Evolutionary conservation across 2,888 invertebrate species (phyloP).

Genomic region (Troides oblongomaculatus): DNA sequence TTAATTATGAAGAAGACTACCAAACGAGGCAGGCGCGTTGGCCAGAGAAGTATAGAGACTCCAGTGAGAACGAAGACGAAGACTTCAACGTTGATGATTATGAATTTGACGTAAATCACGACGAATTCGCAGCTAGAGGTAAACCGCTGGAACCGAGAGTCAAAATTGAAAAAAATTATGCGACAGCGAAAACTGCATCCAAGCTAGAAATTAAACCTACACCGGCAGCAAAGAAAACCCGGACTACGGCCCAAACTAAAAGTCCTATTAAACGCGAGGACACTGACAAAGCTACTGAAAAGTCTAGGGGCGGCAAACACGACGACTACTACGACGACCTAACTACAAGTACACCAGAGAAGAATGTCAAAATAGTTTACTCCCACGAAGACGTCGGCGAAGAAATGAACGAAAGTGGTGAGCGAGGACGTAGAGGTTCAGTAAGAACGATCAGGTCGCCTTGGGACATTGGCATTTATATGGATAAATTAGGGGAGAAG

Average conservation of each 20-base stretch:
- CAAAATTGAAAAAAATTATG: conserved; percentile 38
- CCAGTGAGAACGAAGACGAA: conserved; percentile 65
- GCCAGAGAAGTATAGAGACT: conserved; percentile 44
- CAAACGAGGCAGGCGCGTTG: conserved; percentile 46
- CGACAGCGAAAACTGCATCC: conserved; percentile 7
- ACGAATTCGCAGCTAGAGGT: conserved; percentile 58
- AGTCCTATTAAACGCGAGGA: conserved; percentile 36
- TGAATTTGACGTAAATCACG: conserved; percentile 68
- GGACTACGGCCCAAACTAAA: conserved; percentile 39
- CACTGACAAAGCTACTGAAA: conserved; percentile 4
- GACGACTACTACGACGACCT: conserved; percentile 52
- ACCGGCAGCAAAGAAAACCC: conserved; percentile 32
- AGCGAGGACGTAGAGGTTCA: conserved; percentile 38
- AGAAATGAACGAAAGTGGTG: conserved; percentile 49
- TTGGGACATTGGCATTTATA: conserved; percentile 40
- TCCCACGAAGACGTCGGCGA: conserved; percentile 45
- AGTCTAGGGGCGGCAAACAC: conserved; percentile 15
- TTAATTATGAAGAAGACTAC: conserved; percentile 59
- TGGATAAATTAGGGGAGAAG: conserved; percentile 46
- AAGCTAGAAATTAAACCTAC: conserved; percentile 29
- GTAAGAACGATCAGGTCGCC: conserved; percentile 49
- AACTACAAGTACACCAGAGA: conserved; percentile 39
- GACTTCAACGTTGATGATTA: conserved; percentile 68
- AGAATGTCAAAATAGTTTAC: conserved; percentile 34
- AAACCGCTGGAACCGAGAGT: conserved; percentile 58